Percentiles rank a stretch among this genome's conserved stretches.
These are phyloP conservation scores for Calidris pygmaea DNA, from an alignment of 2,113 vertebrate genomes.

Conservation along the genomic window DNA sequence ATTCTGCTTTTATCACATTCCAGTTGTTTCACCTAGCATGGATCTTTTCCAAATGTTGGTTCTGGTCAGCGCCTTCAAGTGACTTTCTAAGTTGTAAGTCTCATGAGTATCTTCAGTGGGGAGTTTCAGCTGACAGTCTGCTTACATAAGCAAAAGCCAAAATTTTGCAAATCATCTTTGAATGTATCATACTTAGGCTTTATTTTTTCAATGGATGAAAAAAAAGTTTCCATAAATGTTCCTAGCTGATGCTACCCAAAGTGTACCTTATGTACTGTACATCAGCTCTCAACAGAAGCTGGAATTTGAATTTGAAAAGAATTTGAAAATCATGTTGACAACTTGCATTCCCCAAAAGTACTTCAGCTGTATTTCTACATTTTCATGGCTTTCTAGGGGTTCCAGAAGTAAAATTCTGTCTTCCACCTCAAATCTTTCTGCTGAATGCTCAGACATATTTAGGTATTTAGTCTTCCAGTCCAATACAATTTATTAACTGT, in stretches of 20 bases:
- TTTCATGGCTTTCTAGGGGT: constrained; percentile 22
- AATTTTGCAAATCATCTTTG: constrained; percentile 41
- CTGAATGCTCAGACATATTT: constrained; percentile 23
- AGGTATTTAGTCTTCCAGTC: constrained; percentile 1
- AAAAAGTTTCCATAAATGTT: constrained; percentile 45
- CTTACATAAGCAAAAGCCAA: constrained; percentile 44
- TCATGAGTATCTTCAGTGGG: neutral
- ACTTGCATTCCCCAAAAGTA: constrained; percentile 37
- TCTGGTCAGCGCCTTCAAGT: neutral
- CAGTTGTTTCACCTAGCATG: neutral
- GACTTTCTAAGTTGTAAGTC: neutral
- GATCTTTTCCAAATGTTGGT: neutral
- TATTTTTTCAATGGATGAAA: constrained; percentile 22
- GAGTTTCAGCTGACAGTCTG: constrained; percentile 35
- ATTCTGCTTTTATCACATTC: neutral
- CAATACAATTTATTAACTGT: neutral
- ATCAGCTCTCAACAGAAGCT: constrained; percentile 28
- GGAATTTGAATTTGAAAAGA: constrained; percentile 59
- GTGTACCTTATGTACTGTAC: constrained; percentile 35
- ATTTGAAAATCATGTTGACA: constrained; percentile 42
- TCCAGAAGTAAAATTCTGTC: constrained; percentile 21
- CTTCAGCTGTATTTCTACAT: constrained; percentile 26
- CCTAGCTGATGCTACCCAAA: constrained; percentile 15
- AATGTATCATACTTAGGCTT: neutral
- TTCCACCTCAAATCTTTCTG: neutral